Evolutionary conservation across 2,797 vertebrate species (phyloP).

Genomic region (Echeneis naucrates): DNA sequence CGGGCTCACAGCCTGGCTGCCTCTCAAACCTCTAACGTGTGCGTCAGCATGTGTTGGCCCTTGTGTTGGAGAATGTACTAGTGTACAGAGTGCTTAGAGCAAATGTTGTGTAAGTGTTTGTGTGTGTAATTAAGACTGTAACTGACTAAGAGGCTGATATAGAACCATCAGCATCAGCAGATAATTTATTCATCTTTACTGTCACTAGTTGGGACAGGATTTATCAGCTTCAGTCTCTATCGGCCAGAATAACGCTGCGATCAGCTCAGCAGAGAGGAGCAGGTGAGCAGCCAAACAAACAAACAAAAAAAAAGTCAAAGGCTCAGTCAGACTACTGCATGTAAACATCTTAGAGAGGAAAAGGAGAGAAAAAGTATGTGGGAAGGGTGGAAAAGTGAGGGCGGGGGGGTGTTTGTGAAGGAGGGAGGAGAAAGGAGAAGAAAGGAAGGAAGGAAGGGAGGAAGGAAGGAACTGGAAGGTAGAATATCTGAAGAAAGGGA

Average conservation of each 20-base stretch:
- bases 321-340: background rate
- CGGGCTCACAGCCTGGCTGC: conserved; percentile 64
- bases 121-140: conserved; percentile 69
- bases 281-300: background rate
- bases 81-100: conserved; percentile 43
- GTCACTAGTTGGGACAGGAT: background rate
- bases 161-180: conserved; percentile 57
- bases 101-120: conserved; percentile 66
- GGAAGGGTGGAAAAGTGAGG: conserved; percentile 60
- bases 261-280: background rate
- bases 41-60: conserved; percentile 58
- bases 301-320: background rate
- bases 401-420: conserved; percentile 39
- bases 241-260: background rate
- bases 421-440: conserved; percentile 21
- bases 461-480: conserved; percentile 38
- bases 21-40: conserved; percentile 72
- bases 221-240: no score
- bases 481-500: conserved; percentile 40
- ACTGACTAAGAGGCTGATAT: conserved; percentile 62
- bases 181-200: no score
- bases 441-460: conserved; percentile 23
- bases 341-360: background rate
- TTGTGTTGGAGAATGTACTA: conserved; percentile 63
- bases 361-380: background rate